Conservation (phyloP, 2,888 invertebrate genomes). For the Hypsopygia costalis region DNA sequence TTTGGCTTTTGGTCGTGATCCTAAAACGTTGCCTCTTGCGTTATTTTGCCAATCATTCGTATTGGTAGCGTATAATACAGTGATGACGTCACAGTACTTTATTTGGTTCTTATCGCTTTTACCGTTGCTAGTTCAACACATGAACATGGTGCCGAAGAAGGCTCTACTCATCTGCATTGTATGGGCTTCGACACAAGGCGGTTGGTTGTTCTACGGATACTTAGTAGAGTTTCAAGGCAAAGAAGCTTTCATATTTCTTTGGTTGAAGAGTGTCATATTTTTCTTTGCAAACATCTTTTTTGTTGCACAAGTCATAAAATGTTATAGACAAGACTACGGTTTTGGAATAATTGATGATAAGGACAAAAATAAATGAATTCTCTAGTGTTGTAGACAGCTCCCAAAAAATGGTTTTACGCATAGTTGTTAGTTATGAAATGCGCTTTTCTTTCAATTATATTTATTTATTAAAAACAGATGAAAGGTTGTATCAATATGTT, state of each 20-base stretch:
- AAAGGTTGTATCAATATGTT: too few species aligned
- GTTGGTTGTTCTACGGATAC: slow-evolving; percentile 96
- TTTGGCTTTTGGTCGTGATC: slow-evolving; percentile 83
- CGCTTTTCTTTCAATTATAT: too few species aligned
- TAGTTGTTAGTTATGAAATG: too few species aligned
- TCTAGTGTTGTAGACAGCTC: slow-evolving; percentile 12
- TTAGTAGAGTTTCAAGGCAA: slow-evolving; percentile 92
- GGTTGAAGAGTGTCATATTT: slow-evolving; percentile 91
- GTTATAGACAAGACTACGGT: slow-evolving; percentile 52
- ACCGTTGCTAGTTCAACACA: slow-evolving; percentile 88
- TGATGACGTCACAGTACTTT: slow-evolving; percentile 98
- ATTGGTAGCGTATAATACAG: slow-evolving; percentile 96
- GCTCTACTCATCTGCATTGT: slow-evolving; percentile 72
- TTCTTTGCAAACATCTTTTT: slow-evolving; percentile 90
- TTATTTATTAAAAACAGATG: too few species aligned
- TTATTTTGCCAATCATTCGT: slow-evolving; percentile 91
- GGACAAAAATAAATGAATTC: slow-evolving; percentile 9
- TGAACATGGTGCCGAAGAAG: slow-evolving; percentile 76
- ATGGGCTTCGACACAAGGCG: slow-evolving; percentile 87
- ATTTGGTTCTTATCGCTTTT: slow-evolving; percentile 96
- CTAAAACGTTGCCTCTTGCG: slow-evolving; percentile 89
- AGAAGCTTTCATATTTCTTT: slow-evolving; percentile 91
- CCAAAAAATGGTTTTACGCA: too few species aligned
- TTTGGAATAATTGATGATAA: slow-evolving; percentile 37
- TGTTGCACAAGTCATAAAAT: slow-evolving; percentile 77